phyloP scores from a whole-genome alignment of 2,797 vertebrate species.

The Schizopygopsis pylzovi region DNA sequence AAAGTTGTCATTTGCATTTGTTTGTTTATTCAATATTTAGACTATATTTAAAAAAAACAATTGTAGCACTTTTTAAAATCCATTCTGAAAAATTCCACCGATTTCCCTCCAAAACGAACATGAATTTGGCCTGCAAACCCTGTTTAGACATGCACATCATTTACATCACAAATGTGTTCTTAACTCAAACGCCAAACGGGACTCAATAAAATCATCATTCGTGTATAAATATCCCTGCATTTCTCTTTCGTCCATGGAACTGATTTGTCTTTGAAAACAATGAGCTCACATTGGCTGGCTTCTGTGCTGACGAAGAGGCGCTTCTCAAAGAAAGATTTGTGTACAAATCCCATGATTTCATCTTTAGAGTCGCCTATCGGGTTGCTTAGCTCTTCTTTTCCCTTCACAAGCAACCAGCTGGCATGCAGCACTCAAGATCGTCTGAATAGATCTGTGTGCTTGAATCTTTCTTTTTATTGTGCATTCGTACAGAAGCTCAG shows the following conservation, averaged over 20 bases:
- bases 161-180: neutral
- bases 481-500: neutral
- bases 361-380: conserved; percentile 27
- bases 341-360: conserved; percentile 61
- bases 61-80: neutral
- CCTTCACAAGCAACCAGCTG: conserved; percentile 27
- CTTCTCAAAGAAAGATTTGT: conserved; percentile 58
- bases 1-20: neutral
- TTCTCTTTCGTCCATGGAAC: conserved; percentile 21
- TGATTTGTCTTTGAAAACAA: conserved; percentile 43
- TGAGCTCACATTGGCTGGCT: conserved; percentile 51
- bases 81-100: neutral
- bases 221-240: neutral
- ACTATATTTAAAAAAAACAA: neutral
- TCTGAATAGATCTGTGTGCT: conserved; percentile 9
- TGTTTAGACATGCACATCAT: neutral
- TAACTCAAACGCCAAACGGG: neutral
- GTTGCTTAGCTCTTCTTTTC: conserved; percentile 50
- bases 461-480: neutral
- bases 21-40: neutral
- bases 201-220: neutral
- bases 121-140: neutral
- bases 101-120: neutral
- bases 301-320: conserved; percentile 50
- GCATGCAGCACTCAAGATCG: neutral